Evolutionary conservation across 2,888 invertebrate species (phyloP), one percentile per base, ranked within the genome.

Genomic region (Athalia rosae): DNA sequence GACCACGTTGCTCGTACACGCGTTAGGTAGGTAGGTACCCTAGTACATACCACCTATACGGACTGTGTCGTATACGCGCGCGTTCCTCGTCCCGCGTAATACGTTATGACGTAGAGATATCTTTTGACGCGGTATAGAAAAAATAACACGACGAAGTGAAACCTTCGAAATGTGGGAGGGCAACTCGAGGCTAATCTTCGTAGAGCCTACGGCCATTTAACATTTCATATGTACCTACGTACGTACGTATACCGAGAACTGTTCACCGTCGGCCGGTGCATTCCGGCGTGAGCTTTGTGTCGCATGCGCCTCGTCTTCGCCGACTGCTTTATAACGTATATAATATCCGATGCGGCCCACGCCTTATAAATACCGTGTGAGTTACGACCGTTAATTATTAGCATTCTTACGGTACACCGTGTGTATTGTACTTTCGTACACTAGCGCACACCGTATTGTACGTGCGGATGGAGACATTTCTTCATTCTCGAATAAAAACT

Each of bases 151-250:
- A 5, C 47, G 47, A 13, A 64, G 47, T 64, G 3, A 50, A 67
- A 45, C 43, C n/a, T 56, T 69, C 7, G 13, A 69, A 58, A 56
- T 69, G 69, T 69, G 69, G 69, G 56, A 69, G 56, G 69, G 69
- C 41, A 69, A 69, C 69, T 69, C 9, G 45, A 58, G 41, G 69
- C 69, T 69, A 69, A 69, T 69, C 69, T 58, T 50, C 50, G 50
- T 67, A 67, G 50, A 67, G 67, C 69, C 69, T 53, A 45, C 69
- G 69, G 48, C 69, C 69, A 69, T 69, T 69, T 56, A 56, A 56
- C 69, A 58, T 69, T 50, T 69, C 28, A 2, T 28, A 28, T 28
- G 28, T 69, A 69, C 43, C 50, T n/a, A n/a, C n/a, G n/a, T n/a
- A n/a, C n/a, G n/a, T n/a, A n/a, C n/a, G n/a, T 28, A 28, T 69